A percentile compares a stretch with the other conserved stretches of the same genome.
phyloP scores from a whole-genome alignment of 2,797 vertebrate genomes.

The Anolis apletophallus region DNA sequence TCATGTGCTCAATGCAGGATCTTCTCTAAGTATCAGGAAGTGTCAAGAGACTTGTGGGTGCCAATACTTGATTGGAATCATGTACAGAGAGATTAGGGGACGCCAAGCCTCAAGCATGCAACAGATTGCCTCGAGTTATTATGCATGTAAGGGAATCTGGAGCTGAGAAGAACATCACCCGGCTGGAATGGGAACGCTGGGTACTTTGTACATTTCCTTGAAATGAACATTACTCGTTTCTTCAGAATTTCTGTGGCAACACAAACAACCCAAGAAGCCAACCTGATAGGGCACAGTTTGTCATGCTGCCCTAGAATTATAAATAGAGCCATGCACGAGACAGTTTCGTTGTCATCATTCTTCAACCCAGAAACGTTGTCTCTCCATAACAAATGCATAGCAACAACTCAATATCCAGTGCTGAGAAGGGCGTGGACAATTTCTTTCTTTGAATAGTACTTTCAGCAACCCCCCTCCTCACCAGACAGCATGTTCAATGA shows the following conservation, averaged over 20 bases:
- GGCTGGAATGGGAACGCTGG: constrained; percentile 10
- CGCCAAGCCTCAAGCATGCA: neutral
- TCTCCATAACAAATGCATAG: neutral
- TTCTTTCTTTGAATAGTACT: no score
- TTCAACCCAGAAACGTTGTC: neutral
- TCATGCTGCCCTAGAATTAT: neutral
- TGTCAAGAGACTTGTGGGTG: neutral
- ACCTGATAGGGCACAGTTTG: neutral
- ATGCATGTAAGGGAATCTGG: neutral
- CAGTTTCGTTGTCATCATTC: neutral
- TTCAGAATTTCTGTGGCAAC: neutral
- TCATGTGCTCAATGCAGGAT: neutral
- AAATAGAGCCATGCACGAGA: neutral
- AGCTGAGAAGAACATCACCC: constrained; percentile 20
- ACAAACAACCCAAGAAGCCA: neutral
- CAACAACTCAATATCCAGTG: no score
- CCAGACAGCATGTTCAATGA: no score
- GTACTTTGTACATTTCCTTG: constrained; percentile 9
- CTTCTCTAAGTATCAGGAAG: neutral
- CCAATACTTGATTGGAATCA: constrained; percentile 21
- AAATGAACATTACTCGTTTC: neutral
- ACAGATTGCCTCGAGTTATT: neutral
- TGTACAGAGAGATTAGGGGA: neutral
- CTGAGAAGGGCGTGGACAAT: no score
- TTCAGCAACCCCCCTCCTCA: no score